Base-by-base conservation (phyloP, 2,113 vertebrate species). In the Microtus montanus region DNA sequence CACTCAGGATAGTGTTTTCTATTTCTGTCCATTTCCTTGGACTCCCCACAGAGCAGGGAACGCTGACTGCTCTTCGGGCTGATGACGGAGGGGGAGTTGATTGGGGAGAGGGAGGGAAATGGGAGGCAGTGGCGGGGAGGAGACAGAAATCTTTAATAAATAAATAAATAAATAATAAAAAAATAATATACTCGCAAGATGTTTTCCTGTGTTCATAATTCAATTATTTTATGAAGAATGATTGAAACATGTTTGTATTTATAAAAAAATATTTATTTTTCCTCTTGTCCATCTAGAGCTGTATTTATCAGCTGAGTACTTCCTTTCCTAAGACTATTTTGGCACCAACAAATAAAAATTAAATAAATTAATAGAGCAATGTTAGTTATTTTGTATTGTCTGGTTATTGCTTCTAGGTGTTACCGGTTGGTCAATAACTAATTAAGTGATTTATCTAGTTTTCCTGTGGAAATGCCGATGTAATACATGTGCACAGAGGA, bases 351-450 rank as follows among this genome's bases (percentile, higher is more conserved):
- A 84, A 84, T 74, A 41, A 66, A 87, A 90, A 15, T 77, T 90
- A 92, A 93, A 63, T 68, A 92, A 61, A 71, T 93, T 75, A 58
- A 89, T 47, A 68, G 7, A 38, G 4, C 66, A 30, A 74, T 63
- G 14, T 52, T 63, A 77, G 70, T 44, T 79, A 89, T 93, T 73
- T 87, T 74, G 5, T 26, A 26, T 52, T 66, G 79, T 68, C 19
- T 52, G 61, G 83, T 35, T 94, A 2, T 91, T 41, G 1, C 5
- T 87, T 41, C 7, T 28, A 87, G 38, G 75, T n/a, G 28, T 9
- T 90, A 49, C 12, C 86, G 19, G 20, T 24, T 94, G 26, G 52
- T 84, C 35, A 96, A 15, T 75, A 84, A 94, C 52, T 83, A 74
- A 88, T 26, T 2, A 41, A 78, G 10, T 6, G 87, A 3, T 77